Percentiles rank a stretch among this genome's conserved stretches.
Conservation (phyloP, 2,797 vertebrate species). For the Graptemys geographica region DNA sequence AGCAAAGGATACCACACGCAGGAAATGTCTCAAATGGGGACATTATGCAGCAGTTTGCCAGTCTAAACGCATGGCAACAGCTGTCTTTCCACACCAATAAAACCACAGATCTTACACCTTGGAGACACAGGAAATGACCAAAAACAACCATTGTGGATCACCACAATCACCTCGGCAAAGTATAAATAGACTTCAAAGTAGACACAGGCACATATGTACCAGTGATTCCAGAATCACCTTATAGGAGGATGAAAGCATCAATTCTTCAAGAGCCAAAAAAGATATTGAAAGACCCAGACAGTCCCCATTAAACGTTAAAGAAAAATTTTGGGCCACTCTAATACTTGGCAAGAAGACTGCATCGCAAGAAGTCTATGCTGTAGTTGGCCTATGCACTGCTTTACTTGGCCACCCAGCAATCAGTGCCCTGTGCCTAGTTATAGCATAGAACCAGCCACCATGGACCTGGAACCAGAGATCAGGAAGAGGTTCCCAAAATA, state of each 20-base stretch:
- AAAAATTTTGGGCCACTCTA: neutral
- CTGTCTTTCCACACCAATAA: neutral
- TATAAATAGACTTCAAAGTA: neutral
- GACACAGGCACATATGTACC: neutral
- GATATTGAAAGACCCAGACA: neutral
- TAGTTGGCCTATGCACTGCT: neutral
- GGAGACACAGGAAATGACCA: neutral
- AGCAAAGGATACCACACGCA: no score
- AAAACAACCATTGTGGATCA: neutral
- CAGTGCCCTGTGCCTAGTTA: neutral
- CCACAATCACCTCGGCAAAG: neutral
- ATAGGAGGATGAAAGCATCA: neutral
- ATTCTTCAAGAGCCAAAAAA: neutral
- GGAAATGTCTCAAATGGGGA: neutral
- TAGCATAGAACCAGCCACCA: neutral
- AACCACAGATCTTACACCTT: neutral
- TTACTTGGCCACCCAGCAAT: neutral
- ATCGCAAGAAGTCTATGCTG: neutral
- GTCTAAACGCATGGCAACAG: neutral
- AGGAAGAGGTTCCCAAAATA: no score
- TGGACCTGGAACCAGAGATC: neutral
- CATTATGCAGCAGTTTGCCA: neutral
- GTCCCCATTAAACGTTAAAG: neutral
- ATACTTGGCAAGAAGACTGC: neutral
- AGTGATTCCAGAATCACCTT: neutral